Percentiles rank a stretch among this genome's conserved stretches.
These are phyloP conservation scores for Ahaetulla prasina DNA, from an alignment of 2,113 vertebrate species.

Conservation along the genomic window DNA sequence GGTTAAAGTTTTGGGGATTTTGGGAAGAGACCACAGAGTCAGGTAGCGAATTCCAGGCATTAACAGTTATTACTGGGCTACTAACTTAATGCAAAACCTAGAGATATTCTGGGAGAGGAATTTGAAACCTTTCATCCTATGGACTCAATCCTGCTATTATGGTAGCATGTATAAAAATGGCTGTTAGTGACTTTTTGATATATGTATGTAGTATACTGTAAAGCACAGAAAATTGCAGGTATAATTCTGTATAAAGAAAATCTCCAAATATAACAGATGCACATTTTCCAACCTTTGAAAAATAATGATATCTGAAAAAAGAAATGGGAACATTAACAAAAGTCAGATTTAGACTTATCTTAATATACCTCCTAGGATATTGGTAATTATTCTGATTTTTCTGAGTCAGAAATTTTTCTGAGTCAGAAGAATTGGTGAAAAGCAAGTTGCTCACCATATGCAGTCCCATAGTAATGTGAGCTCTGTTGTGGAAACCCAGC, in stretches of 20 bases:
- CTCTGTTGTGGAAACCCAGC: not conserved
- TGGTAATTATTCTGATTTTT: too few relatives aligned
- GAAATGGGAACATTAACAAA: not conserved
- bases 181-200: not conserved
- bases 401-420: not conserved
- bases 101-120: not conserved
- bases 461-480: not conserved
- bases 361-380: not conserved
- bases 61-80: not conserved
- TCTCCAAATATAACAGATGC: not conserved
- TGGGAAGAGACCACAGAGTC: too few relatives aligned
- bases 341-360: not conserved
- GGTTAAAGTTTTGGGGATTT: too few relatives aligned
- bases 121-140: not conserved
- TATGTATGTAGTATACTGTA: not conserved
- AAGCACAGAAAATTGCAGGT: not conserved
- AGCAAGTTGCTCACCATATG: not conserved
- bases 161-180: not conserved
- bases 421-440: not conserved
- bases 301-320: not conserved
- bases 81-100: not conserved
- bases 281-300: not conserved
- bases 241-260: not conserved
- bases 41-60: too few relatives aligned
- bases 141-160: not conserved